A percentile compares a stretch with the other conserved stretches of the same genome.
Conservation (phyloP, 2,797 vertebrate genomes). For the Chrosomus eos region DNA sequence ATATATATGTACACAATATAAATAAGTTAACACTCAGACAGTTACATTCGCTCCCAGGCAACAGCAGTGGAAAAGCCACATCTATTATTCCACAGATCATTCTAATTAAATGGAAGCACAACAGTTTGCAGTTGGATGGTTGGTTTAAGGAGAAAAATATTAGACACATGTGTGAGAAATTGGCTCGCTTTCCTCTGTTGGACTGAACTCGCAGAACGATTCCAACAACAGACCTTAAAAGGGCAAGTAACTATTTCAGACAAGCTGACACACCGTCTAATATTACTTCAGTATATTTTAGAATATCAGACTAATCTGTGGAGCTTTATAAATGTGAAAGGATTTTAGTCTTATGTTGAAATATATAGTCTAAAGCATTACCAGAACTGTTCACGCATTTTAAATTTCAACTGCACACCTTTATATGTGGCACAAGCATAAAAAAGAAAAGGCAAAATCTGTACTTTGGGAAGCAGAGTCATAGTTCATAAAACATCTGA, state of each 20-base stretch:
- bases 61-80: background rate
- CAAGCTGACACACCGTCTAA: slow-evolving; percentile 14
- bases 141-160: background rate
- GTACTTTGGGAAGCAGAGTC: background rate
- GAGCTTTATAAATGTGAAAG: background rate
- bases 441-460: background rate
- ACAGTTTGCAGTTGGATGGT: background rate
- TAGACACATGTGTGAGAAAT: slow-evolving; percentile 15
- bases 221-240: slow-evolving; percentile 27
- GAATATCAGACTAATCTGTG: slow-evolving; percentile 1
- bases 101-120: slow-evolving; percentile 21
- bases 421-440: background rate
- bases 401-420: background rate
- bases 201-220: background rate
- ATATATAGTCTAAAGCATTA: background rate
- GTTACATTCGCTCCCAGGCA: background rate
- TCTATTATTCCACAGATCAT: background rate
- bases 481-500: background rate
- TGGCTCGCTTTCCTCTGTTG: background rate
- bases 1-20: background rate
- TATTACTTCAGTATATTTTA: background rate
- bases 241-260: background rate
- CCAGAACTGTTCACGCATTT: background rate
- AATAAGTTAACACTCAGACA: background rate
- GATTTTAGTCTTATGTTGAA: background rate